Evolutionary conservation across 2,113 vertebrate species (phyloP).

Genomic region (Catharus minimus): DNA sequence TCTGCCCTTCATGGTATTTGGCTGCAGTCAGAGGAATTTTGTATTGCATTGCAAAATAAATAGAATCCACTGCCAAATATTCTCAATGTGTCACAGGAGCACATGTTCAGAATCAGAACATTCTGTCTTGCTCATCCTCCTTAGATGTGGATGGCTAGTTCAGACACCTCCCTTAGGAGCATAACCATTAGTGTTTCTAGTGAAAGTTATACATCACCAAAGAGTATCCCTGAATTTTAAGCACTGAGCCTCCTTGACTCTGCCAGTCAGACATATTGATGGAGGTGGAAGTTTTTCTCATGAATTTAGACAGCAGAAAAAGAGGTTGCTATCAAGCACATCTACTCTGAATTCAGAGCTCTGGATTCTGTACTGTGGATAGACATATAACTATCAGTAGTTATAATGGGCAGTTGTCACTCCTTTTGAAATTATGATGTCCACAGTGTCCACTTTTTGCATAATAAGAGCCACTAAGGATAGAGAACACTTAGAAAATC

Average conservation of each 20-base stretch:
- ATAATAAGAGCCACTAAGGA: not conserved
- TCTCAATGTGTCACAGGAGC: not conserved
- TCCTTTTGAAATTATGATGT: not conserved
- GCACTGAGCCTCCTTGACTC: not conserved
- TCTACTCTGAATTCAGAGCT: not conserved
- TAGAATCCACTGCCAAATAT: not conserved
- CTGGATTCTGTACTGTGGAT: not conserved
- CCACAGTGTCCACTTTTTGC: not conserved
- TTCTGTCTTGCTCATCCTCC: not conserved
- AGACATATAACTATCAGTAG: not conserved
- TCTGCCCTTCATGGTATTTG: not conserved
- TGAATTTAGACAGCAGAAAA: not conserved
- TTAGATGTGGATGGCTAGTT: not conserved
- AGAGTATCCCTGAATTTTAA: not conserved
- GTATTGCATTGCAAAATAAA: not conserved
- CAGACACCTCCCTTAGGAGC: not conserved
- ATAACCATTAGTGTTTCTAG: not conserved
- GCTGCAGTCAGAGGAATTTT: not conserved
- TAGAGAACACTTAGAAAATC: not conserved
- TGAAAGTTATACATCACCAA: not conserved
- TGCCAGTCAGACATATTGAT: not conserved
- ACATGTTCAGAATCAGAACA: not conserved
- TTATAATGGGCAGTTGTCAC: not conserved
- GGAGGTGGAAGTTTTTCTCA: not conserved
- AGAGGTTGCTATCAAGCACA: rapidly evolving